Evolutionary conservation across 2,113 vertebrate genomes (phyloP), one percentile per base, ranked within the genome.

Genomic region (Megaceryle torquata): DNA sequence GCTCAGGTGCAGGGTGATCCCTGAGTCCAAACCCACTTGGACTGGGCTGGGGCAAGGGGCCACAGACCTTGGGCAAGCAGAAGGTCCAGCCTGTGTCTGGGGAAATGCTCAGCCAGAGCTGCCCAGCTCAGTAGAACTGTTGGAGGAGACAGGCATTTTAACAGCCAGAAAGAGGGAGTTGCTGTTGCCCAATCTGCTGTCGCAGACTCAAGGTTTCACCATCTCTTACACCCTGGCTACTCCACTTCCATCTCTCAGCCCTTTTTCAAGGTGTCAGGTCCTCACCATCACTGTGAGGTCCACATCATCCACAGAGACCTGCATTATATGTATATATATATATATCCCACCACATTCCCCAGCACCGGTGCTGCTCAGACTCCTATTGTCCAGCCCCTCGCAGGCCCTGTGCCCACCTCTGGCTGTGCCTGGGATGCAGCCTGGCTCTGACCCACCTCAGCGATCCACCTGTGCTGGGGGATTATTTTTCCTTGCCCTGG

Each of bases 301-400:
- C 17, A 0, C 4, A 7, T 4, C 65, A 22, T 31, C 75, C 79
- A 11, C 64, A 7, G 54, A 11, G n/a, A 31, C 44, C 74, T 29
- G 33, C 50, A 67, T n/a, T n/a, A n/a, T n/a, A n/a, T n/a, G n/a
- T n/a, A n/a, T n/a, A n/a, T n/a, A n/a, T n/a, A n/a, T n/a, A n/a
- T 51, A 0, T 4, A 0, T 24, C 75, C 64, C 84, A 5, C 18
- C 43, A 5, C 5, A 9, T 15, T 56, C 10, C 61, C 67, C 1
- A 1, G 59, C 67, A n/a, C 48, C 3, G 0, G 0, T 2, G 53
- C 25, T 64, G 6, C 6, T 8, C 24, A 9, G 9, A 9, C 3
- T 25, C 26, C 56, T 75, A 15, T 26, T 5, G 1, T 4, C 14
- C 61, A 71, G 88, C 54, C 43, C 37, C 69, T 39, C 5, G 4